phyloP scores from a whole-genome alignment of 2,113 vertebrate genomes.

The Cathartes aura region DNA sequence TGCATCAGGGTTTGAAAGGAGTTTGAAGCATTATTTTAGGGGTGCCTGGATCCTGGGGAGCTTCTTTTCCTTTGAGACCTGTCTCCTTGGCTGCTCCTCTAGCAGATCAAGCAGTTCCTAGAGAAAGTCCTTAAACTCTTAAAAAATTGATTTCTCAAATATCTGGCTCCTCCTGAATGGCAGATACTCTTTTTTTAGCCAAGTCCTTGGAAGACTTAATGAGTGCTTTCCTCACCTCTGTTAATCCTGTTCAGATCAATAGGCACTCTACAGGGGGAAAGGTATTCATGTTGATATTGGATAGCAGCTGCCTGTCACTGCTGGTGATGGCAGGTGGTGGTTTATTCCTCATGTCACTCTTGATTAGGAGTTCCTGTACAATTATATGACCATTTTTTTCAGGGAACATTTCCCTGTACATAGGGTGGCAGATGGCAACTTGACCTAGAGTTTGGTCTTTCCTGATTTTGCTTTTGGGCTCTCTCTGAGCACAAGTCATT shows the following conservation, averaged over 20 bases:
- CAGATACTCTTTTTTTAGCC: neutral
- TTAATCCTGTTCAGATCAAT: slow-evolving; percentile 12
- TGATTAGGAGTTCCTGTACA: neutral
- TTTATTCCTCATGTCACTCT: neutral
- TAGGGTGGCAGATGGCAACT: neutral
- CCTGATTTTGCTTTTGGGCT: neutral
- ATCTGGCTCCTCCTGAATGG: neutral
- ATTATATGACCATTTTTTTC: neutral
- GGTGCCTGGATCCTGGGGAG: neutral
- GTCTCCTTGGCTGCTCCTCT: neutral
- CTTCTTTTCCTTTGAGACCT: neutral
- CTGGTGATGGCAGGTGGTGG: neutral
- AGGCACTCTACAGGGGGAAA: neutral
- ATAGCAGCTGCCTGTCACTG: slow-evolving; percentile 10
- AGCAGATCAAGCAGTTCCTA: neutral
- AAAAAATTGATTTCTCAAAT: neutral
- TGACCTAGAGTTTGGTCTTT: neutral
- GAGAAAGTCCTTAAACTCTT: neutral
- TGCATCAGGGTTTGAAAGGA: neutral
- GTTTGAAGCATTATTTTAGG: neutral
- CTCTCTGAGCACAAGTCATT: neutral
- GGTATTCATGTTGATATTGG: neutral
- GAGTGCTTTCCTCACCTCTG: slow-evolving; percentile 8
- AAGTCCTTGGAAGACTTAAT: slow-evolving; percentile 3
- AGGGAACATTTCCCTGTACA: neutral